Evolutionary conservation across 2,113 vertebrate species (phyloP).

Genomic region (Prietella phreatophila): DNA sequence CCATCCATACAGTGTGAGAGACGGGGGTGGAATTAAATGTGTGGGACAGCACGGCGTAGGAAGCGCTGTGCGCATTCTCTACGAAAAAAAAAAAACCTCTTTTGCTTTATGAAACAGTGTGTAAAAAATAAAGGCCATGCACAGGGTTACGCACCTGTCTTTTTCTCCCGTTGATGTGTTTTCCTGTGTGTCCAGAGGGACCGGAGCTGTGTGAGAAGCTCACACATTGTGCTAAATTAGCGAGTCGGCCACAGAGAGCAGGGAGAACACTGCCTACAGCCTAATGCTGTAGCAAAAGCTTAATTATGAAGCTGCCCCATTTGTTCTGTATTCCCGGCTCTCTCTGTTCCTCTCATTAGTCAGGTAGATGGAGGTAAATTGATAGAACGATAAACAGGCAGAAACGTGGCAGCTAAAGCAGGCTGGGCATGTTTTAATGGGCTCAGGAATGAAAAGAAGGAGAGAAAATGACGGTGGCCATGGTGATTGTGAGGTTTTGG

Average conservation of each 20-base stretch:
- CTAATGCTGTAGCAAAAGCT: conserved; percentile 32
- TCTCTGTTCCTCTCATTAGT: conserved; percentile 45
- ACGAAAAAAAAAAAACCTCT: background rate
- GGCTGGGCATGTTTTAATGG: conserved; percentile 37
- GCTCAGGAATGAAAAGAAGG: conserved; percentile 3
- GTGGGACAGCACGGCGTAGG: conserved; percentile 39
- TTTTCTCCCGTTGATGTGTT: conserved; percentile 16
- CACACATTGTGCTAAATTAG: conserved; percentile 3
- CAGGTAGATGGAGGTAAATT: conserved; percentile 52
- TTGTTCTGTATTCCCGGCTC: conserved; percentile 42
- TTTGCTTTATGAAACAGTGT: conserved; percentile 16
- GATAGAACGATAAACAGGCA: conserved; percentile 48
- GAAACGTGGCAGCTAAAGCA: conserved; percentile 43
- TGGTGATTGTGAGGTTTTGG: conserved; percentile 12
- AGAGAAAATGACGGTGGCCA: conserved; percentile 13
- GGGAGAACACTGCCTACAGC: conserved; percentile 9
- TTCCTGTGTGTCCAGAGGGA: background rate
- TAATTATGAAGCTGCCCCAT: conserved; percentile 49
- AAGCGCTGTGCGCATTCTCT: background rate
- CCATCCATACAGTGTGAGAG: conserved; percentile 35
- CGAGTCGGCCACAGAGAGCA: conserved; percentile 20
- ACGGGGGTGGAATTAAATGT: conserved; percentile 49
- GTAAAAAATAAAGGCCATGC: conserved; percentile 21
- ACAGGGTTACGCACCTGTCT: background rate
- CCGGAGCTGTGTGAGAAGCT: background rate